Base-by-base conservation (phyloP, 2,888 invertebrate genomes). In the Caenorhabditis uteleia region DNA sequence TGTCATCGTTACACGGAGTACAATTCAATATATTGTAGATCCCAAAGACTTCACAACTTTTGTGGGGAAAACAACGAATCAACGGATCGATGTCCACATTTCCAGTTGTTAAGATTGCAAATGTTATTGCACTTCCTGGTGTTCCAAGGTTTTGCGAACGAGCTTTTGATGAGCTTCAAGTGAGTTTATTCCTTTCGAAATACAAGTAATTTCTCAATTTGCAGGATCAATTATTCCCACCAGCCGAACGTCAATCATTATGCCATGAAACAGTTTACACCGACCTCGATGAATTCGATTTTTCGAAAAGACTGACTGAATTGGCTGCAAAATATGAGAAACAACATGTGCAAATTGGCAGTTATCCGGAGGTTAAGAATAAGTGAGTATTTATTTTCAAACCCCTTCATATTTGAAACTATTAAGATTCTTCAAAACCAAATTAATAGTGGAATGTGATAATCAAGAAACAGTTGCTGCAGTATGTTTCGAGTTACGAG, bases 121-220 rank as follows among this genome's bases (percentile, higher is more conserved):
- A 90, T 83, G 89, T 90, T 1, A 88, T 87, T 74, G 87, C 90
- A 53, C 89, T 90, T 74, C 90, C 90, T 33, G 90, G 90, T 2
- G 88, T 90, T 39, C 90, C 90, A 2, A 84, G 31, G 2, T 83
- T 87, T 40, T 79, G 87, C 58, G 84, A 86, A 67, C 77, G 77
- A 50, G 84, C 85, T 18, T 87, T 86, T 68, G 72, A 78, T 18
- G 77, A 84, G 53, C 61, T 86, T 18, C 84, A 85, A 79, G 80
- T 78, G n/a, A 14, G 31, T 3, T 18, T 44, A n/a, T 18, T 43
- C 21, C 14, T 23, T 26, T 2, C 8, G 5, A 40, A 14, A 31
- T 16, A 42, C 10, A 33, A 44, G n/a, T n/a, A n/a, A n/a, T n/a
- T n/a, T n/a, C n/a, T 12, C 34, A 34, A 25, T n/a, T 10, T 46